phyloP scores from a whole-genome alignment of 1,140 invertebrate genomes.

The Carcinoscorpius rotundicauda region DNA sequence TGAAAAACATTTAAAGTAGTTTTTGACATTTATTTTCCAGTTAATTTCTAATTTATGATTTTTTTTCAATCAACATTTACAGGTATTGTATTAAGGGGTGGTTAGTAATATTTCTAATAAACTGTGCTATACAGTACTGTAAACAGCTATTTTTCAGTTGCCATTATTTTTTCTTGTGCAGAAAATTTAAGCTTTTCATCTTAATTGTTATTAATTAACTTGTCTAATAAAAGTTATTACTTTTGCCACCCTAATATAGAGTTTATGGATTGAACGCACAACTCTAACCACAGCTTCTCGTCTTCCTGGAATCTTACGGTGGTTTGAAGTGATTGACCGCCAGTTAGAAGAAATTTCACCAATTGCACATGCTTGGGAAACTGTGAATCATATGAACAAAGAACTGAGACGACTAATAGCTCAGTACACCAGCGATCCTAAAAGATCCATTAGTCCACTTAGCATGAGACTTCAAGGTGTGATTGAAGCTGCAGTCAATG shows the following conservation, averaged over 20 bases:
- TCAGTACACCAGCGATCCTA: conserved; percentile 59
- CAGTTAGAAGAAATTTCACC: conserved; percentile 73
- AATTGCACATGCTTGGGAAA: conserved; percentile 85
- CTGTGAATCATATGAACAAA: conserved; percentile 73
- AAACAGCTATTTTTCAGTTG: too few relatives aligned
- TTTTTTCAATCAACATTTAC: too few relatives aligned
- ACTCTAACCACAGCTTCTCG: conserved; percentile 63
- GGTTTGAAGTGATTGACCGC: conserved; percentile 79
- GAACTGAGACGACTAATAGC: conserved; percentile 62
- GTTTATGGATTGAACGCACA: conserved; percentile 91
- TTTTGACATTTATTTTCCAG: not conserved
- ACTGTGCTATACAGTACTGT: too few relatives aligned
- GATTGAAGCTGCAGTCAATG: conserved; percentile 89
- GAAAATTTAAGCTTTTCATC: too few relatives aligned
- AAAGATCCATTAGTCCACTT: conserved; percentile 71
- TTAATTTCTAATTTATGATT: too few relatives aligned
- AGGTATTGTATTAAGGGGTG: too few relatives aligned
- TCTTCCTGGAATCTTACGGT: conserved; percentile 83
- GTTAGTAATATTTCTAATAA: too few relatives aligned
- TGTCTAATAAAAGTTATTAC: too few relatives aligned
- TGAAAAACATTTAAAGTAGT: not conserved
- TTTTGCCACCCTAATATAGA: conserved; percentile 36
- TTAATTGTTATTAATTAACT: too few relatives aligned
- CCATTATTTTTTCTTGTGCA: too few relatives aligned
- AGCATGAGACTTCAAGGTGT: conserved; percentile 81